Percentiles rank a stretch among this genome's conserved stretches.
Evolutionary conservation across 2,888 invertebrate species (phyloP).

Genomic region (Coenonympha arcania): DNA sequence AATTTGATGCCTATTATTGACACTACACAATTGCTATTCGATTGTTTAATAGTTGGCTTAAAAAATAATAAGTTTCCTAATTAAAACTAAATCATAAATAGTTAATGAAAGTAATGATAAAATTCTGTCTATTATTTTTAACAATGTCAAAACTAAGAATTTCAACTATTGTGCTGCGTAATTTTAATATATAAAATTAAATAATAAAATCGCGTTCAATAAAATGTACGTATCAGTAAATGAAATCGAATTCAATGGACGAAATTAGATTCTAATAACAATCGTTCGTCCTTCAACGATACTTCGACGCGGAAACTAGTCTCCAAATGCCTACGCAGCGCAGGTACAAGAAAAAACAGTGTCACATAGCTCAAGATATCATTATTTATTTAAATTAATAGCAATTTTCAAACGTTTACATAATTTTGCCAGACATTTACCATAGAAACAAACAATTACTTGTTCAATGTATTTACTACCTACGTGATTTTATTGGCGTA

Average conservation of each 20-base stretch:
- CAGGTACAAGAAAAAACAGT: conserved; percentile 8
- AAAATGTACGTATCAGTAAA: conserved; percentile 4
- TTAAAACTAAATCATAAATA: background rate
- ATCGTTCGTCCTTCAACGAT: conserved; percentile 55
- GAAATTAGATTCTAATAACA: conserved; percentile 26
- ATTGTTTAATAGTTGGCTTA: background rate
- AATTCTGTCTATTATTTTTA: background rate
- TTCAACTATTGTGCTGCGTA: background rate
- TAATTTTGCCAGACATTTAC: conserved; percentile 5
- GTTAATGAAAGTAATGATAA: background rate
- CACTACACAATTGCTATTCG: no score
- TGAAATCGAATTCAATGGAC: conserved; percentile 10
- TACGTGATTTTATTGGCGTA: background rate
- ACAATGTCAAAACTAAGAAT: background rate
- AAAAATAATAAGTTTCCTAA: background rate
- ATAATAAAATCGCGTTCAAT: background rate
- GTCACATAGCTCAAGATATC: conserved; percentile 4
- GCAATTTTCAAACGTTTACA: conserved; percentile 7
- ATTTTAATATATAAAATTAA: background rate
- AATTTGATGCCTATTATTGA: no score
- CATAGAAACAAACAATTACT: conserved; percentile 10
- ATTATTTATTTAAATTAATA: conserved; percentile 14
- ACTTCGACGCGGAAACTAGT: conserved; percentile 19
- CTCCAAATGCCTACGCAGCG: conserved; percentile 27
- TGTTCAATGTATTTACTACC: conserved; percentile 1